Conservation (phyloP, 2,888 invertebrate genomes). For the Nasonia oneida region DNA sequence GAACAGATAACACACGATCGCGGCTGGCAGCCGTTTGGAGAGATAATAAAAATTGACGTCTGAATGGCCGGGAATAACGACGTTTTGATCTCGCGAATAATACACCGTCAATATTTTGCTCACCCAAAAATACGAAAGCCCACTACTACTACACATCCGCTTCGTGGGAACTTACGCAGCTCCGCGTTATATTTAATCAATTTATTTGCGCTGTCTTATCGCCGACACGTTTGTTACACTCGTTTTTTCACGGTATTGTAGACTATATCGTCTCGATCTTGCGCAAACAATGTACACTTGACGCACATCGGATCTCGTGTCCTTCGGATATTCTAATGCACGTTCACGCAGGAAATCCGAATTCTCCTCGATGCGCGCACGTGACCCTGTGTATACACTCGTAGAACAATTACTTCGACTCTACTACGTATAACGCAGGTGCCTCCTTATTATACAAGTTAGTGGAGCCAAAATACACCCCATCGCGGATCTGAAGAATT, state of each 20-base stretch:
- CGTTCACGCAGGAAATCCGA: neutral
- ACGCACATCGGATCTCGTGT: neutral
- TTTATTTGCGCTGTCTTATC: neutral
- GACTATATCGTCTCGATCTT: neutral
- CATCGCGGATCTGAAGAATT: neutral
- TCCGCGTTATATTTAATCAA: neutral
- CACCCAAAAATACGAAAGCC: too few species aligned
- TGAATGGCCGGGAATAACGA: neutral
- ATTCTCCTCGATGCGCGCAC: neutral
- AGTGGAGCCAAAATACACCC: neutral
- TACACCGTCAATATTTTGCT: too few species aligned
- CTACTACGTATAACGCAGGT: constrained; percentile 32
- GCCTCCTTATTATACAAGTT: neutral
- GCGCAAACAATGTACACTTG: neutral
- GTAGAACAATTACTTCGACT: constrained; percentile 68
- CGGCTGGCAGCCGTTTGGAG: neutral
- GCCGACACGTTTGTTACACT: neutral
- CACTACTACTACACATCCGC: too few species aligned
- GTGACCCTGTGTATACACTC: constrained; percentile 54
- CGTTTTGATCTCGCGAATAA: constrained; percentile 2
- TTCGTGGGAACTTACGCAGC: too few species aligned
- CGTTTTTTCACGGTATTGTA: too few species aligned
- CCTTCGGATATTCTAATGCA: neutral
- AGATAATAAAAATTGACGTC: too few species aligned
- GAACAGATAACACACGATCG: neutral